Conservation (phyloP, 2,113 vertebrate species). For the Sylvia atricapilla region DNA sequence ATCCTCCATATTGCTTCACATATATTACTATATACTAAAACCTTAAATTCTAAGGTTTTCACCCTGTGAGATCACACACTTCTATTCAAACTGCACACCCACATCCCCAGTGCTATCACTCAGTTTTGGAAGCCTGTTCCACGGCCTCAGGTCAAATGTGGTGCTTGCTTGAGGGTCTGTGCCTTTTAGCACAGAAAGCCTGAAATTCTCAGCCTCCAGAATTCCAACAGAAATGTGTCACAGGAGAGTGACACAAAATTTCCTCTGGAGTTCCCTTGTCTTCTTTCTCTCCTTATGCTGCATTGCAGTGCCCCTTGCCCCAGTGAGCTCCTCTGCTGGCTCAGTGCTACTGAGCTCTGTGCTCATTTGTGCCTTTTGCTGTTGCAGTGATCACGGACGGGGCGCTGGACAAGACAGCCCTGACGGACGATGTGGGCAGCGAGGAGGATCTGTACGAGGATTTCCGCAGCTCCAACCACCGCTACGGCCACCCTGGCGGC, state of each 20-base stretch:
- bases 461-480: slow-evolving; percentile 81
- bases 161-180: too few species aligned
- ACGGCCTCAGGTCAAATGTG: too few species aligned
- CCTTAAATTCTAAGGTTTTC: too few species aligned
- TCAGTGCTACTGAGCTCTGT: neutral
- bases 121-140: too few species aligned
- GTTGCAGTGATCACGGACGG: slow-evolving; percentile 82
- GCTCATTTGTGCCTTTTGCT: neutral
- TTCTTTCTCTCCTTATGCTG: neutral
- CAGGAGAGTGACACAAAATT: neutral
- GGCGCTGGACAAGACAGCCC: slow-evolving; percentile 72
- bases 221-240: neutral
- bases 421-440: slow-evolving; percentile 80
- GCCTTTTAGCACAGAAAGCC: too few species aligned
- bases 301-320: fast-evolving
- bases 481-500: slow-evolving; percentile 87
- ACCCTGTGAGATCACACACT: too few species aligned
- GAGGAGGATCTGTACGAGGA: slow-evolving; percentile 93
- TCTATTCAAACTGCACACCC: too few species aligned
- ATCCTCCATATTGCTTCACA: too few species aligned
- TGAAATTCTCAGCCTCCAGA: too few species aligned
- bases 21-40: too few species aligned
- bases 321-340: fast-evolving
- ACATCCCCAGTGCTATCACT: too few species aligned
- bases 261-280: fast-evolving